Conservation (phyloP, 2,888 invertebrate species). For the Emmelina monodactyla region DNA sequence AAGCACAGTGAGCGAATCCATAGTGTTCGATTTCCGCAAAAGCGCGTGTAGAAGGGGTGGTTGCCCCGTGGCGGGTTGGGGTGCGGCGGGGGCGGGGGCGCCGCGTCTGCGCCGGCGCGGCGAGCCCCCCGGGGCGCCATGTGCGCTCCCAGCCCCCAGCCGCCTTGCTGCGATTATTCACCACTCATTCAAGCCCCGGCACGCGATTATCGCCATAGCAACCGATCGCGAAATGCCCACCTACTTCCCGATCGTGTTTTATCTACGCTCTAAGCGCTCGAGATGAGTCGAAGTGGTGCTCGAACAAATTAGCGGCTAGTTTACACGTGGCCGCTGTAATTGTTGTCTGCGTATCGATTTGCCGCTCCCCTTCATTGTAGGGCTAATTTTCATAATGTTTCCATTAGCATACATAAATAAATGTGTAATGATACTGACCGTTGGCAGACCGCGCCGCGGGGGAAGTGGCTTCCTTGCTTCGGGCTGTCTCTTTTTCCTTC, state of each 20-base stretch:
- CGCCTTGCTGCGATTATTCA: slow-evolving; percentile 41
- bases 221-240: slow-evolving; percentile 17
- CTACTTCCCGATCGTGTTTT: too few relatives aligned
- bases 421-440: slow-evolving; percentile 45
- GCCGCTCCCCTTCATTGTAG: too few relatives aligned
- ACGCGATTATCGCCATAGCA: slow-evolving; percentile 36
- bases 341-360: too few relatives aligned
- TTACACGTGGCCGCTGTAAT: too few relatives aligned
- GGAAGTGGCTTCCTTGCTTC: slow-evolving; percentile 74
- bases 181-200: slow-evolving; percentile 45
- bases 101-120: slow-evolving; percentile 32
- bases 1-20: slow-evolving; percentile 19
- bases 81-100: slow-evolving; percentile 34
- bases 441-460: slow-evolving; percentile 73
- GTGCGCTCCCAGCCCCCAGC: slow-evolving; percentile 26
- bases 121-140: slow-evolving; percentile 33
- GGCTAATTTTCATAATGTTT: too few relatives aligned
- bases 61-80: slow-evolving; percentile 17
- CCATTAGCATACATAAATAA: slow-evolving; percentile 5
- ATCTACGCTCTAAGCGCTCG: too few relatives aligned
- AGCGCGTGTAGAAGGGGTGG: slow-evolving; percentile 39
- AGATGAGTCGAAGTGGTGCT: too few relatives aligned
- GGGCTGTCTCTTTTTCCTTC: slow-evolving; percentile 71
- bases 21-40: slow-evolving; percentile 54
- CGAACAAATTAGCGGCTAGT: too few relatives aligned